Base-by-base conservation (phyloP, 2,797 vertebrate species). In the Perdix hodgsoniae region DNA sequence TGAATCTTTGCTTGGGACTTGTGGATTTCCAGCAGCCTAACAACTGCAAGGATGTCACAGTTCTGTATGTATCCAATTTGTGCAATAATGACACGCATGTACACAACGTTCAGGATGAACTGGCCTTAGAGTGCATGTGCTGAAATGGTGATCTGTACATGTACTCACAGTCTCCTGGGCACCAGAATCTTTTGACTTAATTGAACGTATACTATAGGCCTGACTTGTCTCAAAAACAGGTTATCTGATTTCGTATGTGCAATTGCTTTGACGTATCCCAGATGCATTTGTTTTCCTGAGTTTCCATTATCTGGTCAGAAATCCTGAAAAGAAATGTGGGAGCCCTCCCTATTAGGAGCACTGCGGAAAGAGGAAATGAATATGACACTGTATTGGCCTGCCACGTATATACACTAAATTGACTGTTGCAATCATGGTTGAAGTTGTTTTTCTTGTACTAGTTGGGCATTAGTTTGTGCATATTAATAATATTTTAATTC, bases 181-280 rank as follows among this genome's bases (percentile, higher is more conserved):
- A 91, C 60, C 83, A 84, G 74, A 54, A 60, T 65, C 63, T 78
- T 74, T 79, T 63, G 14, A 14, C 78, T 92, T 85, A 92, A 87
- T 80, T 83, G 81, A 93, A 89, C 78, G 92, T 45, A 40, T 92
- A 84, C 54, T 57, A 26, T n/a, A 87, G 33, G 65, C 82, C 91
- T 93, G 93, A 93, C 78, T 90, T 94, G 76, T 92, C 89, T 95
- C 89, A 89, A 76, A 93, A 85, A 74, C 96, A 92, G 92, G 86
- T 91, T 94, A 93, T 93, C 89, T 95, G 69, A 80, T 94, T 94
- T 93, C 72, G 49, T 74, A 56, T 27, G 42, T 44, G 19, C 60
- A 79, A 50, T 71, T 56, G 33, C 78, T 83, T 65, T 95, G 86
- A 93, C 69, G 61, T 83, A 89, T 92, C 89, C 93, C 95, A 94